phyloP scores from a whole-genome alignment of 2,888 invertebrate genomes.

The Cloeon dipterum region DNA sequence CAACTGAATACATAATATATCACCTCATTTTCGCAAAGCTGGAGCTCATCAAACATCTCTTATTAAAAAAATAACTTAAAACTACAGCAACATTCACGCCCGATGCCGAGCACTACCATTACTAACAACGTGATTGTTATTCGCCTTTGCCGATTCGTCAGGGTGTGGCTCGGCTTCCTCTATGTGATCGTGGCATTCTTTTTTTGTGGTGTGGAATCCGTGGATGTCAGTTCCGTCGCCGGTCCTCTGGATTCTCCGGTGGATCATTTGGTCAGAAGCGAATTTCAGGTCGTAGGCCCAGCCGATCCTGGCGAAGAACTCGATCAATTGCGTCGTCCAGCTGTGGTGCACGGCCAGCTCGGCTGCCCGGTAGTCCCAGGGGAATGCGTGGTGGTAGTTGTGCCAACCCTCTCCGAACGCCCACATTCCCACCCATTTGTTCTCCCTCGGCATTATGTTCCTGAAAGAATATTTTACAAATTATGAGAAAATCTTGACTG shows the following conservation, averaged over 20 bases:
- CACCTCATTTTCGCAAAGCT: too few relatives aligned
- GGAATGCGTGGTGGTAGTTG: slow-evolving; percentile 26
- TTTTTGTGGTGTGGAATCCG: too few relatives aligned
- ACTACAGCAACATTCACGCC: too few relatives aligned
- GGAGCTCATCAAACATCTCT: too few relatives aligned
- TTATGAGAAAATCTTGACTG: too few relatives aligned
- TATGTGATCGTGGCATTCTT: neutral
- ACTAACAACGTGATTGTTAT: too few relatives aligned
- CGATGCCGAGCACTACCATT: neutral
- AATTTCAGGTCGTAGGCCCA: slow-evolving; percentile 21
- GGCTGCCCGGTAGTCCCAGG: slow-evolving; percentile 24
- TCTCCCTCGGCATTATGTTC: slow-evolving; percentile 5
- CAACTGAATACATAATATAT: too few relatives aligned
- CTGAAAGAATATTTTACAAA: neutral
- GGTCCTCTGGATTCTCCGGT: slow-evolving; percentile 14
- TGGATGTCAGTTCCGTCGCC: slow-evolving; percentile 17
- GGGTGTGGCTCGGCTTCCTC: neutral
- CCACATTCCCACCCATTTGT: slow-evolving; percentile 4
- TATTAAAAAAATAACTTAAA: too few relatives aligned
- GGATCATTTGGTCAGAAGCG: slow-evolving; percentile 15
- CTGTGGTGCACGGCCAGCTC: slow-evolving; percentile 21
- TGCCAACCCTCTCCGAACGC: slow-evolving; percentile 20
- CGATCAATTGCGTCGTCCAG: slow-evolving; percentile 20
- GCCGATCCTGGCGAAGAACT: slow-evolving; percentile 25
- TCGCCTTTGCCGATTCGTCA: too few relatives aligned